Evolutionary conservation across 2,797 vertebrate species (phyloP).

Genomic region (Acrossocheilus fasciatus): DNA sequence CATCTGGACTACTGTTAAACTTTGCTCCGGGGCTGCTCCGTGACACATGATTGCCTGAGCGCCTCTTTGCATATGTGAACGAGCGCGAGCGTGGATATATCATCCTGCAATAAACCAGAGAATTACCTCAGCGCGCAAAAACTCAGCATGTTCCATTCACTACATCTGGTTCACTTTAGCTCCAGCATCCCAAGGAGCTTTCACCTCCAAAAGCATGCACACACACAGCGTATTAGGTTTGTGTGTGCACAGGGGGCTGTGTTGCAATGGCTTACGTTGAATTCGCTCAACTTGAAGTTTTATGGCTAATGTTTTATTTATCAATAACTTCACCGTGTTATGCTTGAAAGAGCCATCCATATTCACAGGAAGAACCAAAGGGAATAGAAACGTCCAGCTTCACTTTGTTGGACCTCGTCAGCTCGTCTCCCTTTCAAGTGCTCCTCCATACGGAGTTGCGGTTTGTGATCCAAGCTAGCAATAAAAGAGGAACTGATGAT

Average conservation of each 20-base stretch:
- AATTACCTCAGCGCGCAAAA: slow-evolving; percentile 76
- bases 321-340: slow-evolving; percentile 61
- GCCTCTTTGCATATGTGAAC: slow-evolving; percentile 63
- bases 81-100: slow-evolving; percentile 50
- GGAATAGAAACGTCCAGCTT: slow-evolving; percentile 60
- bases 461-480: slow-evolving; percentile 65
- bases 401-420: slow-evolving; percentile 46
- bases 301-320: slow-evolving; percentile 70
- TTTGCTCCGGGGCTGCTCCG: slow-evolving; percentile 34
- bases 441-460: slow-evolving; percentile 67
- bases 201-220: slow-evolving; percentile 63
- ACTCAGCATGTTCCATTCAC: slow-evolving; percentile 71
- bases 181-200: slow-evolving; percentile 74
- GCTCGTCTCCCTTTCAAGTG: background rate
- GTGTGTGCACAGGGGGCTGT: slow-evolving; percentile 53
- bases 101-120: slow-evolving; percentile 62
- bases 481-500: slow-evolving; percentile 68
- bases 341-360: slow-evolving; percentile 64
- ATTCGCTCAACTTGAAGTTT: slow-evolving; percentile 66
- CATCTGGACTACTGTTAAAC: slow-evolving; percentile 53
- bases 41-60: slow-evolving; percentile 33
- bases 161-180: slow-evolving; percentile 85
- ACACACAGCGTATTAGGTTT: slow-evolving; percentile 62
- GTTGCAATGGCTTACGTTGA: slow-evolving; percentile 59
- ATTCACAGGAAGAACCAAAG: slow-evolving; percentile 50